phyloP scores from a whole-genome alignment of 2,113 vertebrate species.

The Oreotrochilus melanogaster region DNA sequence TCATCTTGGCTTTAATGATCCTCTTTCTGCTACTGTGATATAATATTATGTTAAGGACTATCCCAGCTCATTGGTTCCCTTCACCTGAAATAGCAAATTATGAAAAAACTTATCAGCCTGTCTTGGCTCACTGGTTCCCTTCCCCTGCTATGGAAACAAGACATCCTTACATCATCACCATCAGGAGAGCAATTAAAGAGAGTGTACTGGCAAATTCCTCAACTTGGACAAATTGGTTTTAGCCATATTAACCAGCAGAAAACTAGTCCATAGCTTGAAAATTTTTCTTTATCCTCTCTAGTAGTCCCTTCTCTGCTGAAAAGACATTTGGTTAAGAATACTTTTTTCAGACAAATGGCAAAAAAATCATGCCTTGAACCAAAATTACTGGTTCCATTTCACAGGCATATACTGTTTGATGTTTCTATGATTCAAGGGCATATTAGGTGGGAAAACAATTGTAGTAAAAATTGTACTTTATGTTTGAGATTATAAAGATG shows the following conservation, averaged over 20 bases:
- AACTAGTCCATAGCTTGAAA: not conserved
- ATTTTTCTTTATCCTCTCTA: not conserved
- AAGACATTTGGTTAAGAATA: not conserved
- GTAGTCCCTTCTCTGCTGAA: not conserved
- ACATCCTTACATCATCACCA: not conserved
- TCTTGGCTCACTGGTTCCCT: not conserved
- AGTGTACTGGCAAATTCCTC: not conserved
- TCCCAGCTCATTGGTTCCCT: conserved; percentile 19
- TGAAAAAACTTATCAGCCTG: not conserved
- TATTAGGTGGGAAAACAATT: not conserved
- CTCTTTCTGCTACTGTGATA: not conserved
- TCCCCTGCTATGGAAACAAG: not conserved
- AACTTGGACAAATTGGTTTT: not conserved
- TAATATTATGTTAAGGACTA: conserved; percentile 10
- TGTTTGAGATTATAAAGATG: not conserved
- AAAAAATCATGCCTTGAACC: not conserved
- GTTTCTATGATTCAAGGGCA: not conserved
- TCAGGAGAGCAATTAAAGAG: not conserved
- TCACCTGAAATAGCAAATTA: conserved; percentile 49
- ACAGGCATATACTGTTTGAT: not conserved
- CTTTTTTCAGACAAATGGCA: not conserved
- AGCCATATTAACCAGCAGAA: not conserved
- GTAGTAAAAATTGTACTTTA: not conserved
- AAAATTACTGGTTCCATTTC: not conserved
- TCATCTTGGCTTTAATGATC: conserved; percentile 49